Base-by-base conservation (phyloP, 2,888 invertebrate genomes). In the Drosophila villosipedis region DNA sequence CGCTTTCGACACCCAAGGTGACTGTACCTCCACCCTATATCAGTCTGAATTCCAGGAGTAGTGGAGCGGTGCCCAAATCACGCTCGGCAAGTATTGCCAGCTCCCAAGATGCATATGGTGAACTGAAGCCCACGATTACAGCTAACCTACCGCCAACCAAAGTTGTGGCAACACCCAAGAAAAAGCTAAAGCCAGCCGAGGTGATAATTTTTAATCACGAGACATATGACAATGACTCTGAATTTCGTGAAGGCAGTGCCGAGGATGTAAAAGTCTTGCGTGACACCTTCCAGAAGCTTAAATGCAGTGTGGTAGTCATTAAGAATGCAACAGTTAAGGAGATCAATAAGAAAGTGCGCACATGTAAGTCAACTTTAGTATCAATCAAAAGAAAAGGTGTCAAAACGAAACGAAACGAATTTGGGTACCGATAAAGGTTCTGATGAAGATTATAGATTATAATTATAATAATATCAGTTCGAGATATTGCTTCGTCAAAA, bases 121-220 rank as follows among this genome's bases (percentile, higher is more conserved):
- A 41, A 33, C 4, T 63, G 0, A 74, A 50, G 22, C 59, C 75
- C 28, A 58, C 30, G 10, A 9, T 12, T 1, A 16, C 10, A 4
- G 16, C 59, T 1, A 47, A 47, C 2, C 22, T 4, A 2, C 49
- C 33, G 6, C 19, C 63, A 52, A 10, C 52, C 4, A 65, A 35
- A 3, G 25, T 30, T n/a, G 10, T 37, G 3, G 7, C 52, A 16
- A 12, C 12, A n/a, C 49, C 2, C 31, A 79, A 74, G 62, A 68
- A 67, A 16, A 90, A 89, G 33, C 74, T 85, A 1, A 89, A 91
- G 43, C 91, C 93, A 3, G 93, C 93, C 2, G 78, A 85, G 30
- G 91, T 89, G 4, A 86, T 91, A 25, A 91, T 93, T 60, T 92
- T 93, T 53, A 93, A 93, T 65, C 91, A 93, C 31, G 92, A 92